phyloP scores from a whole-genome alignment of 2,797 vertebrate species.

The Otus scops region DNA sequence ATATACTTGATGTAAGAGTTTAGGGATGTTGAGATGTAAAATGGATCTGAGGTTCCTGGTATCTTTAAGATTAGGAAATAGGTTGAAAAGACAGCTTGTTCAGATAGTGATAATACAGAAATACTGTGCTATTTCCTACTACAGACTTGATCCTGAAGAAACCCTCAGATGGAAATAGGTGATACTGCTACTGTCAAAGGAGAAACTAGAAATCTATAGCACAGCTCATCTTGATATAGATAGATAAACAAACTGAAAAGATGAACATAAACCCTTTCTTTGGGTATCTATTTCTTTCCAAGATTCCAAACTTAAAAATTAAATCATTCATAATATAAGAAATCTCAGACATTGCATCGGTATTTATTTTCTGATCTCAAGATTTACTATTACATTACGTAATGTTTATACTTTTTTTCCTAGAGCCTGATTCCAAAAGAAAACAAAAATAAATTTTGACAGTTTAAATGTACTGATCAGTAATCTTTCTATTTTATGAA shows the following conservation, averaged over 20 bases:
- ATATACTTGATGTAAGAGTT: conserved; percentile 44
- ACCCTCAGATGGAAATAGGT: conserved; percentile 6
- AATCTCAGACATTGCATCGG: not conserved
- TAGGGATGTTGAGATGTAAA: conserved; percentile 38
- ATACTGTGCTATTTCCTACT: conserved; percentile 16
- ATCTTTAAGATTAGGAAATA: conserved; percentile 63
- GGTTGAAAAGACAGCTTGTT: conserved; percentile 66
- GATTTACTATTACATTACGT: not conserved
- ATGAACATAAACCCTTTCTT: not conserved
- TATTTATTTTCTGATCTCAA: not conserved
- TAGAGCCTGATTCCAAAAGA: not conserved
- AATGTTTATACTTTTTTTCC: not conserved
- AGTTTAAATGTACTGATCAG: not conserved
- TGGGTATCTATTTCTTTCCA: not conserved
- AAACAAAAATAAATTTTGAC: not conserved
- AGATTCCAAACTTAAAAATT: not conserved
- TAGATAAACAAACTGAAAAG: not conserved
- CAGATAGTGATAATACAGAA: conserved; percentile 42
- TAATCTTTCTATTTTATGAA: not conserved
- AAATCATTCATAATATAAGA: not conserved
- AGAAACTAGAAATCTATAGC: not conserved
- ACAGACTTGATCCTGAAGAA: conserved; percentile 13
- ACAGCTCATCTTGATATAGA: not conserved
- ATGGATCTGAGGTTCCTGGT: conserved; percentile 23
- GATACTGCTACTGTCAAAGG: not conserved